Base-by-base conservation (phyloP, 2,113 vertebrate genomes). In the Ascaphus truei region DNA sequence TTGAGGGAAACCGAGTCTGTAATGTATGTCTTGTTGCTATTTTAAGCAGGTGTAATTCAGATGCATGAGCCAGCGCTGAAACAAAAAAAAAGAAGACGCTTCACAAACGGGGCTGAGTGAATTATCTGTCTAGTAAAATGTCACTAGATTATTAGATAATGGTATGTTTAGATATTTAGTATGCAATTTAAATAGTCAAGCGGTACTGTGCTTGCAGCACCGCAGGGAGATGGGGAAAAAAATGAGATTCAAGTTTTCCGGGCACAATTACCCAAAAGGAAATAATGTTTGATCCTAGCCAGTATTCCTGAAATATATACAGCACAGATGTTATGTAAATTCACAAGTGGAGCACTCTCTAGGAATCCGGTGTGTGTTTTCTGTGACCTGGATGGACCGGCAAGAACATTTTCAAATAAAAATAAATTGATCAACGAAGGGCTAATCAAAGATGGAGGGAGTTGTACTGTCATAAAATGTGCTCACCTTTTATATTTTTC, bases 111-210 rank as follows among this genome's bases (percentile, higher is more conserved):
- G 2, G 41, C 7, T 13, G 30, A 51, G 29, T 50, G 45, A 51
- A 52, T 52, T 36, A 64, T 64, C 47, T 25, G 31, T 52, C 47
- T 51, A 34, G 48, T 64, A 27, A 52, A 64, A 64, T 51, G 45
- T 64, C 61, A 64, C 12, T 1, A 26, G 47, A 27, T 27, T 64
- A 64, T 64, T 64, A 23, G 45, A 64, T 52, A 51, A 34, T 51
- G 27, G 18, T 15, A 31, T 51, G 22, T 52, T 64, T 64, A 51
- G 47, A 52, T 52, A 18, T 47, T 51, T 52, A 52, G 62, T 33
- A 36, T 27, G 47, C 47, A 20, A 31, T 20, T 52, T 62, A 52
- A 64, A 64, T 22, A 64, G 33, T 12, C 62, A 20, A 27, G 45
- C 26, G 36, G 45, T 22, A 52, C 15, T 27, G 47, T 52, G 15